Conservation (phyloP, 2,888 invertebrate genomes). For the Thymelicus lineola region DNA sequence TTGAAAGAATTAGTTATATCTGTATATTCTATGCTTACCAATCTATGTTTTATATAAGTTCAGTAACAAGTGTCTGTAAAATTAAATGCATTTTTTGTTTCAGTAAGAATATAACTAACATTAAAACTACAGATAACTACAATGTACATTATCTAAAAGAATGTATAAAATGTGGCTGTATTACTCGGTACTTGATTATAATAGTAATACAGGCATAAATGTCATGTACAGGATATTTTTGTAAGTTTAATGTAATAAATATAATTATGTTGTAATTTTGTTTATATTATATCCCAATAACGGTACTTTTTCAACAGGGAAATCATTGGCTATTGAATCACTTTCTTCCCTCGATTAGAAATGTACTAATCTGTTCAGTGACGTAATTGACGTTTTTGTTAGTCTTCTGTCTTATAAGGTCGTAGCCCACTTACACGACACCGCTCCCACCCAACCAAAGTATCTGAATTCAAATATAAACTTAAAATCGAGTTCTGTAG, state of each 20-base stretch:
- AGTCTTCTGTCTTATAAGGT: too few species aligned
- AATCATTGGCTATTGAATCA: too few species aligned
- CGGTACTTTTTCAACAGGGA: too few species aligned
- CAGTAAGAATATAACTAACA: not conserved
- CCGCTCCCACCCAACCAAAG: too few species aligned
- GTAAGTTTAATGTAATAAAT: slow-evolving; percentile 30
- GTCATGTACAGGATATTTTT: slow-evolving; percentile 35
- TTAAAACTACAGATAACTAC: not conserved
- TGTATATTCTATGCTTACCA: not conserved
- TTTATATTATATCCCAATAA: not conserved
- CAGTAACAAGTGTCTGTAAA: not conserved
- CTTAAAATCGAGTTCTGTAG: too few species aligned
- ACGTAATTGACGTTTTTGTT: too few species aligned
- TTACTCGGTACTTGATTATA: slow-evolving; percentile 11
- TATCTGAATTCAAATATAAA: too few species aligned
- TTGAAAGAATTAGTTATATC: not conserved
- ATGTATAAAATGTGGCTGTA: slow-evolving; percentile 14
- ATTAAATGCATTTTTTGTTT: slow-evolving; percentile 10
- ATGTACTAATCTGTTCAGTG: too few species aligned
- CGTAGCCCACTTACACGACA: too few species aligned
- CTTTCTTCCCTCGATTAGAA: too few species aligned
- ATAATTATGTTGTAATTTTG: slow-evolving; percentile 11
- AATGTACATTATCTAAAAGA: slow-evolving; percentile 8
- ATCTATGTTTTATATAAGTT: not conserved
- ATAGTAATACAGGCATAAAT: slow-evolving; percentile 24